Percentiles rank a stretch among this genome's conserved stretches.
Conservation (phyloP, 2,797 vertebrate genomes). For the Clarias pachynema region DNA sequence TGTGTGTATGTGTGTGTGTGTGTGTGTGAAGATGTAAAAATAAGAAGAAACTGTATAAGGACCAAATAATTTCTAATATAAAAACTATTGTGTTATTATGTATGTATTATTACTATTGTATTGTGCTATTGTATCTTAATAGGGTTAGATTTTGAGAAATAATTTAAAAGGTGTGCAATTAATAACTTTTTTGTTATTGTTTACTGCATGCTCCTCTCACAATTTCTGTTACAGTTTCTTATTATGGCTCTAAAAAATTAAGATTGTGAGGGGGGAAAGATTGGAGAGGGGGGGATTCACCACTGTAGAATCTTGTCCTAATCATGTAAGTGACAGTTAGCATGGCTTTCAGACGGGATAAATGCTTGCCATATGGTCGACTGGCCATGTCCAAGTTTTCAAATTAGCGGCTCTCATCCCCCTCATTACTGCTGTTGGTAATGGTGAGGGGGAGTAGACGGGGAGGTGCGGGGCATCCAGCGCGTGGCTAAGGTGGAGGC, state of each 20-base stretch:
- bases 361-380: slow-evolving; percentile 97
- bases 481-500: slow-evolving; percentile 42
- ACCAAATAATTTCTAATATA: background rate
- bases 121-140: background rate
- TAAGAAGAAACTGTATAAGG: background rate
- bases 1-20: no score
- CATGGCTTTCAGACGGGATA: slow-evolving; percentile 91
- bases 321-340: slow-evolving; percentile 94
- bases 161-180: background rate
- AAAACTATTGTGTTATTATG: background rate
- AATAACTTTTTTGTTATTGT: background rate
- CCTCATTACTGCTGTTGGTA: slow-evolving; percentile 89
- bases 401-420: slow-evolving; percentile 89
- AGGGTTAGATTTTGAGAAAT: background rate
- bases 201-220: background rate
- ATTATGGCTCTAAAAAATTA: slow-evolving; percentile 64
- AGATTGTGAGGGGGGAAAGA: background rate
- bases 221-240: slow-evolving; percentile 69
- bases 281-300: slow-evolving; percentile 70
- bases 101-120: no score
- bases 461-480: slow-evolving; percentile 28
- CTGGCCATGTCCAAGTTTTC: slow-evolving; percentile 89
- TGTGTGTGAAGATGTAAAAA: background rate
- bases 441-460: slow-evolving; percentile 51
- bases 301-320: slow-evolving; percentile 87